Conservation (phyloP, 2,113 vertebrate species). For the Xyliphius kryptos region DNA sequence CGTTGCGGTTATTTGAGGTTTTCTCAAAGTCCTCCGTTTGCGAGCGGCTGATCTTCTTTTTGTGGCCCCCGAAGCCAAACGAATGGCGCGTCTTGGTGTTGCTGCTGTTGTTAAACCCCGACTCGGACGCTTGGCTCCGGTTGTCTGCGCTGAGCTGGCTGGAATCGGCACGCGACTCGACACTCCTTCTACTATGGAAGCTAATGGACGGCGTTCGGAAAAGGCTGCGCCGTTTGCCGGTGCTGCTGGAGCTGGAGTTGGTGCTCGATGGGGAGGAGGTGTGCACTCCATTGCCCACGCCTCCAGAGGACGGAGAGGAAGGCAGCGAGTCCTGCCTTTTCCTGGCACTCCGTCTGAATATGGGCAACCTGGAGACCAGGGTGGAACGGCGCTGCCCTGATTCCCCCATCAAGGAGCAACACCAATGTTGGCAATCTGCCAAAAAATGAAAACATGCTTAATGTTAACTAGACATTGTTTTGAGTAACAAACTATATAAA, state of each 20-base stretch:
- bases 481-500: too few relatives aligned
- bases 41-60: slow-evolving; percentile 89
- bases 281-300: slow-evolving; percentile 76
- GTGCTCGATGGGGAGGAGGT: slow-evolving; percentile 95
- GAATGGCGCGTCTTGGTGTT: slow-evolving; percentile 78
- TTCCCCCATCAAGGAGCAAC: slow-evolving; percentile 78
- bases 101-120: slow-evolving; percentile 59
- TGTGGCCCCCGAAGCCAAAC: slow-evolving; percentile 77
- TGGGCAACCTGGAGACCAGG: slow-evolving; percentile 91
- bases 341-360: slow-evolving; percentile 85
- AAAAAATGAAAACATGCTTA: not conserved
- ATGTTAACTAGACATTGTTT: too few relatives aligned
- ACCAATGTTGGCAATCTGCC: slow-evolving; percentile 13
- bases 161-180: slow-evolving; percentile 55
- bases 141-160: slow-evolving; percentile 71
- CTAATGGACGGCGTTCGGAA: slow-evolving; percentile 88
- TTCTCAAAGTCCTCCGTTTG: slow-evolving; percentile 90
- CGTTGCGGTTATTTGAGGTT: slow-evolving; percentile 78
- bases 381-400: slow-evolving; percentile 82
- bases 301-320: slow-evolving; percentile 85
- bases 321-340: slow-evolving; percentile 89
- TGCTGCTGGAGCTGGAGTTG: slow-evolving; percentile 94
- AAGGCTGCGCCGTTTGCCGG: slow-evolving; percentile 86
- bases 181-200: slow-evolving; percentile 80
- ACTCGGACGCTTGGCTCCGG: slow-evolving; percentile 62